A percentile compares a stretch with the other conserved stretches of the same genome.
Evolutionary conservation across 2,888 invertebrate genomes (phyloP).

Genomic region (Drosophila recens): DNA sequence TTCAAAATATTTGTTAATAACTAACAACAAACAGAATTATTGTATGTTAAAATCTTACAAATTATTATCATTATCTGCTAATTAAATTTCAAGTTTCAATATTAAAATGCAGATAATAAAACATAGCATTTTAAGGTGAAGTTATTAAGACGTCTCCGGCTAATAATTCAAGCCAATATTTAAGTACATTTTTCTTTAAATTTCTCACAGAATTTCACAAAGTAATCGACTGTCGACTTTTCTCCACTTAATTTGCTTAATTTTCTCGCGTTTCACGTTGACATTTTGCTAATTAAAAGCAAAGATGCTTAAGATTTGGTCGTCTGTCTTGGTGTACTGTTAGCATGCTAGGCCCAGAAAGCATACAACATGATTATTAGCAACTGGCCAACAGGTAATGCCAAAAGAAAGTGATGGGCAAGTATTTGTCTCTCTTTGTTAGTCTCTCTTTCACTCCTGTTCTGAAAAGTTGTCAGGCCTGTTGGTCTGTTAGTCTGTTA

Average conservation of each 20-base stretch:
- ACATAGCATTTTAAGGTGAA: no score
- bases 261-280: constrained; percentile 51
- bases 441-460: constrained; percentile 1
- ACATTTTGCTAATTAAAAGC: constrained; percentile 70
- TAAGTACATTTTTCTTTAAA: background rate
- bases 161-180: background rate
- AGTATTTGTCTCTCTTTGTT: constrained; percentile 19
- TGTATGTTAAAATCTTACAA: no score
- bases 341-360: constrained; percentile 30
- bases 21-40: no score
- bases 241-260: constrained; percentile 64
- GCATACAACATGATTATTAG: constrained; percentile 6
- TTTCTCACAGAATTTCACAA: constrained; percentile 8
- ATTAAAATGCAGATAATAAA: no score
- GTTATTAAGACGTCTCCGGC: background rate
- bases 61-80: no score
- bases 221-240: constrained; percentile 39
- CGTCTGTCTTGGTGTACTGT: constrained; percentile 7
- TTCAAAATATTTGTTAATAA: background rate
- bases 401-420: constrained; percentile 74
- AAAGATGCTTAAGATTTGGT: constrained; percentile 35
- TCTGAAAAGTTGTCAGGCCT: constrained; percentile 69
- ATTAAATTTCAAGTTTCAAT: no score
- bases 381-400: constrained; percentile 38
- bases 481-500: constrained; percentile 42